These are phyloP conservation scores for Benitochromis conjunctus DNA, from an alignment of 2,113 vertebrate species.

Conservation along the genomic window DNA sequence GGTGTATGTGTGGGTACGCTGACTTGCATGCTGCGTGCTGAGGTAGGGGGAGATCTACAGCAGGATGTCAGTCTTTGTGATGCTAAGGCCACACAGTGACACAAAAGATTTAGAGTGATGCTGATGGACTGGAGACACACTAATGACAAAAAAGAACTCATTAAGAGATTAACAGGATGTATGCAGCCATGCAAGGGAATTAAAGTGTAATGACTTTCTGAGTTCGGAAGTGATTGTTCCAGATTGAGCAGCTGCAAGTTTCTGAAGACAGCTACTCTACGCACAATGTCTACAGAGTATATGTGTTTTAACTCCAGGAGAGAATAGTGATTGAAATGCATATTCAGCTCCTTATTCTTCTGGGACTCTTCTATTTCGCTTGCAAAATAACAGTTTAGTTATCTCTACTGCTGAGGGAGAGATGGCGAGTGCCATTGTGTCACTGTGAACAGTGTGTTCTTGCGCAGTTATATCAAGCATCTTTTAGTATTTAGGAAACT, in stretches of 20 bases:
- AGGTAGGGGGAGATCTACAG: constrained; percentile 14
- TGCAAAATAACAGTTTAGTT: constrained; percentile 37
- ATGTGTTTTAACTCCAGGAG: neutral
- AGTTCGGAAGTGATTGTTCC: neutral
- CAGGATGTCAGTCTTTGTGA: constrained; percentile 22
- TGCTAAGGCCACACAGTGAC: constrained; percentile 4
- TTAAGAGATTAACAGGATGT: neutral
- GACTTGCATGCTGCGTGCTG: neutral
- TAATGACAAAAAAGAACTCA: constrained; percentile 6
- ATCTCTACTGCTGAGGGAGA: constrained; percentile 6
- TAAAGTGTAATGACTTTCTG: neutral
- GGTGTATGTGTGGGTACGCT: neutral
- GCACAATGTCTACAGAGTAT: neutral
- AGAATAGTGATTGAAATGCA: constrained; percentile 25
- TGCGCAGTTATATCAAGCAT: neutral
- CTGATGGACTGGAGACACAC: constrained; percentile 16
- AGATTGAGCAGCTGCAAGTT: neutral
- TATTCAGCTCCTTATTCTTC: constrained; percentile 2
- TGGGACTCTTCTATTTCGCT: constrained; percentile 20
- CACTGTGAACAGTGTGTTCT: neutral
- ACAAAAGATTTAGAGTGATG: constrained; percentile 20
- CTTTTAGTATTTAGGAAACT: neutral
- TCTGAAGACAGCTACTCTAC: neutral
- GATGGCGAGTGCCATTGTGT: neutral
- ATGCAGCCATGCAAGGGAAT: neutral